Evolutionary conservation across 2,797 vertebrate genomes (phyloP).

Genomic region (Falco novaeseelandiae): DNA sequence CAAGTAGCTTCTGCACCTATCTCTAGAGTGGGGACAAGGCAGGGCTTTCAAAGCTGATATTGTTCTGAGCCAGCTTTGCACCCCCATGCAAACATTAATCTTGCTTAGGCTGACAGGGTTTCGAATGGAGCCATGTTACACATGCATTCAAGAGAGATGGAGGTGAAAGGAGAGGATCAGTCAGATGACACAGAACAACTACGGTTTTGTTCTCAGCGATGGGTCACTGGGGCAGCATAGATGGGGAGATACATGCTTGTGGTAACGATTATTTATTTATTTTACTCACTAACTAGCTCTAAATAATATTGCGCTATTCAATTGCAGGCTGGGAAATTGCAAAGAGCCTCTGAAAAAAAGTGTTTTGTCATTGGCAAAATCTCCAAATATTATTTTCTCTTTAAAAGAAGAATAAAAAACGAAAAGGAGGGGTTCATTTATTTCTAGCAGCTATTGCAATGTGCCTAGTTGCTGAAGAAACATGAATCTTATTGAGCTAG

Average conservation of each 20-base stretch:
- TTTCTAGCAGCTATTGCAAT: not conserved
- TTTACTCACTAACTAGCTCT: not conserved
- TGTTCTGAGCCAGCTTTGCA: conserved; percentile 8
- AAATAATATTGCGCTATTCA: not conserved
- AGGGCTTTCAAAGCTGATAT: conserved; percentile 37
- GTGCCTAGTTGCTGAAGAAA: not conserved
- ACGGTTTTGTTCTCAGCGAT: not conserved
- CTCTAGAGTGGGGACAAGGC: not conserved
- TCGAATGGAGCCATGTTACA: conserved; percentile 4
- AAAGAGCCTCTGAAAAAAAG: not conserved
- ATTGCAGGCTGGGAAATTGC: not conserved
- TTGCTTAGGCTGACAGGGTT: conserved; percentile 4
- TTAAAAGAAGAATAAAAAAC: not conserved
- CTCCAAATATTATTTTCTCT: not conserved
- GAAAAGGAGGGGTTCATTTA: not conserved
- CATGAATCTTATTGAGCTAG: not conserved
- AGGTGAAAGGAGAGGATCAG: conserved; percentile 3
- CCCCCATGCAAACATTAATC: conserved; percentile 18
- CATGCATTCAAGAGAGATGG: not conserved
- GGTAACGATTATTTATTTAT: not conserved
- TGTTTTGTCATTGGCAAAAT: not conserved
- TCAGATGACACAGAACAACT: conserved; percentile 32
- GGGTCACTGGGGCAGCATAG: not conserved
- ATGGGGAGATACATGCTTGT: not conserved
- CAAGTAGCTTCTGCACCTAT: conserved; percentile 7